Base-by-base conservation (phyloP, 2,888 invertebrate species). In the Cheilosia variabilis region DNA sequence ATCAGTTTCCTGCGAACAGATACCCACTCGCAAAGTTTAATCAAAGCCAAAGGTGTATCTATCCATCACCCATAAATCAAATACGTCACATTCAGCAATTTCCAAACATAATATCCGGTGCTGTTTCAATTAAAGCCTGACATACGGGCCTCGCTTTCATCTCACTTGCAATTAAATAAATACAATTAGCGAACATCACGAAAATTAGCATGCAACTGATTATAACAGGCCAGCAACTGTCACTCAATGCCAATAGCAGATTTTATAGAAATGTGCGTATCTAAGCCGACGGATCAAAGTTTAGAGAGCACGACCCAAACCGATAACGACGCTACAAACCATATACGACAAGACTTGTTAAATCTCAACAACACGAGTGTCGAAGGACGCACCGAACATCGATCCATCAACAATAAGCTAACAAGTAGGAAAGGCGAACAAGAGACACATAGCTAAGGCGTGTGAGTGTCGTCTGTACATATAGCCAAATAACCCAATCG, bases 401-500 rank as follows among this genome's bases (percentile, higher is more conserved):
- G 4, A 50, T 31, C 24, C 47, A 63, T 73, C 63, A 47, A 47
- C 43, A 53, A n/a, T n/a, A 27, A 43, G 13, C 41, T 72, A 62
- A 53, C 41, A 63, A 15, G 6, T n/a, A 17, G 41, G 5, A 31
- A 45, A n/a, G n/a, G 9, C 50, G 17, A 41, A 10, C 62, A 45
- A 27, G 22, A 45, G 34, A 31, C 55, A 73, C 34, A 7, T 53
- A 37, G 22, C n/a, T 6, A n/a, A 55, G 55, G 58, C 27, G 55
- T 73, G 24, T 57, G 53, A 34, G 31, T 6, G 13, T 2, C 9
- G 27, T 31, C 6, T 31, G 43, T 43, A 34, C 34, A 34, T n/a
- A 4, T 45, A 17, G 17, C 50, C 65, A 41, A 57, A 65, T 57
- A 65, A 75, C 41, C 55, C 27, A 76, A 66, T 76, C 52, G 66